Percentiles rank a stretch among this genome's conserved stretches.
Evolutionary conservation across 2,113 vertebrate genomes (phyloP).

Genomic region (Cheilinus undulatus): DNA sequence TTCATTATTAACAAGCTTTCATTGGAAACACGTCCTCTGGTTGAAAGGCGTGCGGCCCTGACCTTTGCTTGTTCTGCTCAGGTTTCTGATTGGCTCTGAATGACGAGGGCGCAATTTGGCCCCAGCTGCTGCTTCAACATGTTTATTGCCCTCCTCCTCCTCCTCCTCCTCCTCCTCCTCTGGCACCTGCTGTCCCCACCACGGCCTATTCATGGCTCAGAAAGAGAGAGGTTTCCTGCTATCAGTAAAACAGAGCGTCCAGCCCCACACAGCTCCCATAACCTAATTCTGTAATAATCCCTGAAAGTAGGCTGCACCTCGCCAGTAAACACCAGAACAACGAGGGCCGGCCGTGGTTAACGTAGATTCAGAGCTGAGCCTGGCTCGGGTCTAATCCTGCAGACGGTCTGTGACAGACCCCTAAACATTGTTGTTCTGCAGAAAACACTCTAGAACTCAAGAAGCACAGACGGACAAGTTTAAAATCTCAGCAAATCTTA

Average conservation of each 20-base stretch:
- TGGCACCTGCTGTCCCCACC: slow-evolving; percentile 76
- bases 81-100: slow-evolving; percentile 79
- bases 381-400: no score
- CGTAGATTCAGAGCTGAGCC: no score
- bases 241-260: slow-evolving; percentile 30
- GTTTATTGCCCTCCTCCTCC: slow-evolving; percentile 73
- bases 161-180: slow-evolving; percentile 54
- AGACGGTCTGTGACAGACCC: no score
- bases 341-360: slow-evolving; percentile 9
- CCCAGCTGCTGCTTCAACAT: slow-evolving; percentile 78
- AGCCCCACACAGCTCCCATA: slow-evolving; percentile 64
- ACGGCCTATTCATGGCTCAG: slow-evolving; percentile 50
- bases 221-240: slow-evolving; percentile 52
- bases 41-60: slow-evolving; percentile 72
- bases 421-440: no score
- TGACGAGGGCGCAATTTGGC: slow-evolving; percentile 76
- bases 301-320: slow-evolving; percentile 63
- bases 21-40: slow-evolving; percentile 66
- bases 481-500: no score
- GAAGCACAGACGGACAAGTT: no score
- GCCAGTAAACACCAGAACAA: slow-evolving; percentile 52
- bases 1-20: slow-evolving; percentile 66
- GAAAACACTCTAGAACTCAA: no score
- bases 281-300: slow-evolving; percentile 74
- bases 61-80: slow-evolving; percentile 74